Evolutionary conservation across 2,113 vertebrate species (phyloP), one percentile per base, ranked within the genome.

Genomic region (Odobenus rosmarus): DNA sequence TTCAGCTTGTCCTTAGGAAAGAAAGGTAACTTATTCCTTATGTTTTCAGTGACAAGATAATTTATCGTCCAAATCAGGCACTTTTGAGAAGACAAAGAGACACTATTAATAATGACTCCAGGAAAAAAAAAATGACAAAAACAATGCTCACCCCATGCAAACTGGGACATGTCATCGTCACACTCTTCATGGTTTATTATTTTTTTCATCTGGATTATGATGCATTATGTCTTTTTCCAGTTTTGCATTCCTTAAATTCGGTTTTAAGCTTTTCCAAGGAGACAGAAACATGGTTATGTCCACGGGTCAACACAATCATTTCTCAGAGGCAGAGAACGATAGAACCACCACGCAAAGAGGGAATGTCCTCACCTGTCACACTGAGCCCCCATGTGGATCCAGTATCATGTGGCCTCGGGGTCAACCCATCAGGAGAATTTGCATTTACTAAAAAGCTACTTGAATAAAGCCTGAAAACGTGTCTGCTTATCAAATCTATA

Each of bases 1-100:
- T 51, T 28, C 84, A 80, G 49, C 64, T 71, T 90, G 36, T 97
- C 95, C 74, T 77, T 81, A 33, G 90, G 91, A 79, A 95, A 96
- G 74, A 89, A 89, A 89, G 42, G 33, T 46, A 82, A 71, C 76
- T 64, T 80, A 28, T 10, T 42, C 80, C 24, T 90, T 36, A 51
- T 51, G 51, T 74, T 92, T 93, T 67, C 26, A 18, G 71, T 67
- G 97, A 87, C 94, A 93, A 88, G 61, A 87, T 96, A 96, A 97
- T 96, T 80, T 92, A 96, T 92, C 36, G 87, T 88, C 61, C 76
- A 92, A 93, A 95, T 42, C 89, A 84, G 86, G 46, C 24, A 88
- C 19, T 90, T 97, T 80, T 26, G 83, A 95, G 49, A 86, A 71
- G 76, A 69, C 71, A 79, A 90, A 39, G 55, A 49, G 28, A 85